Percentiles rank a stretch among this genome's conserved stretches.
These are phyloP conservation scores for Etheostoma cragini DNA, from an alignment of 2,113 vertebrate genomes.

Conservation along the genomic window DNA sequence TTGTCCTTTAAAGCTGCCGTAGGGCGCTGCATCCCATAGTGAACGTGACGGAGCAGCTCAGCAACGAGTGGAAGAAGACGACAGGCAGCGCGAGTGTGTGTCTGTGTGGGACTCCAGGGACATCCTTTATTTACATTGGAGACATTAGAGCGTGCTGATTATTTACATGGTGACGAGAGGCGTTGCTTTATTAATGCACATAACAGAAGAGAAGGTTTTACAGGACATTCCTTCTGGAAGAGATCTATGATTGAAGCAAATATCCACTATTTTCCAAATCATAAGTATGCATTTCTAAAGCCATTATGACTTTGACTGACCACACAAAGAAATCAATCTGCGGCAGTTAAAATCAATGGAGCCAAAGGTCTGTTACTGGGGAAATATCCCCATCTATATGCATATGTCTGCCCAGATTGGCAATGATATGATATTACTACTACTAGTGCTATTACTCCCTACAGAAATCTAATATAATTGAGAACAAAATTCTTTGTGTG, in stretches of 20 bases:
- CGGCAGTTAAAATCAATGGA: too few species aligned
- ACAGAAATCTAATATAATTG: too few species aligned
- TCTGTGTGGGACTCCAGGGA: neutral
- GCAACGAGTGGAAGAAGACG: slow-evolving; percentile 23
- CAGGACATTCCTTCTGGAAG: neutral
- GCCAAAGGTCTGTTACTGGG: too few species aligned
- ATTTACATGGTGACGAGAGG: neutral
- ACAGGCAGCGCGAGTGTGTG: slow-evolving; percentile 1
- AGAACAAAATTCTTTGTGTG: too few species aligned
- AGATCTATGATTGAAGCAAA: neutral
- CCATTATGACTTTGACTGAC: too few species aligned
- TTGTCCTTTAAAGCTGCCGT: neutral
- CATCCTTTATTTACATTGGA: neutral
- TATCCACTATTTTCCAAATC: neutral
- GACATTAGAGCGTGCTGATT: neutral
- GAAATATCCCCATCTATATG: too few species aligned
- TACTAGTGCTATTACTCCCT: too few species aligned
- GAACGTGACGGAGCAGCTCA: slow-evolving; percentile 9
- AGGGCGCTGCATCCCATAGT: neutral
- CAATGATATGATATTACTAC: too few species aligned
- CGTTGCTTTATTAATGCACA: neutral
- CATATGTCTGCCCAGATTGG: too few species aligned
- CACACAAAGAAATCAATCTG: too few species aligned
- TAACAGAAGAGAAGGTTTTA: neutral
- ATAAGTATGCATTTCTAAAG: neutral